phyloP scores from a whole-genome alignment of 1,140 invertebrate species.

The Polypedilum vanderplanki region DNA sequence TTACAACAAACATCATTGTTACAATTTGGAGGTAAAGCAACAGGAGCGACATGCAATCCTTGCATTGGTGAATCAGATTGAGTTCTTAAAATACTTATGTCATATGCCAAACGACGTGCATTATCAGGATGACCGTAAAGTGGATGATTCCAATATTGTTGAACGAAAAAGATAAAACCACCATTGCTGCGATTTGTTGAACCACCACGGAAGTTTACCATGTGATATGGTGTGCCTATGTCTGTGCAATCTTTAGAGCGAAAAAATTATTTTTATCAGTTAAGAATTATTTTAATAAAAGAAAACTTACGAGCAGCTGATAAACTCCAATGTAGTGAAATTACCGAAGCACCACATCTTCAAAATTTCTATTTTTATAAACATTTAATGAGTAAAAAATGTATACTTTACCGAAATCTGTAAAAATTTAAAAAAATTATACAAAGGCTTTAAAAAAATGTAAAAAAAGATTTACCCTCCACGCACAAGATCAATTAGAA shows the following conservation, averaged over 20 bases:
- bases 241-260: too few species aligned
- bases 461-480: not conserved
- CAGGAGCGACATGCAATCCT: not conserved
- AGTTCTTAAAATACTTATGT: not conserved
- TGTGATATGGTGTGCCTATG: not conserved
- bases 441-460: too few species aligned
- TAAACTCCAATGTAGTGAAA: not conserved
- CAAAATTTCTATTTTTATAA: not conserved
- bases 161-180: not conserved
- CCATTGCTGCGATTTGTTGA: not conserved
- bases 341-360: not conserved
- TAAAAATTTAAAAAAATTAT: too few species aligned
- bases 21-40: not conserved
- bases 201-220: not conserved
- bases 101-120: not conserved
- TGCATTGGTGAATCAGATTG: not conserved
- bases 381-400: too few species aligned
- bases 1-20: not conserved
- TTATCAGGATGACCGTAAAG: not conserved
- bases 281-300: too few species aligned
- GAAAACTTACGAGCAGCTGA: slow-evolving; percentile 12
- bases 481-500: not conserved
- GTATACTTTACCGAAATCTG: too few species aligned
- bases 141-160: not conserved
- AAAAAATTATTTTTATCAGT: too few species aligned